Evolutionary conservation across 2,113 vertebrate genomes (phyloP).

Genomic region (Pygoscelis antarcticus): DNA sequence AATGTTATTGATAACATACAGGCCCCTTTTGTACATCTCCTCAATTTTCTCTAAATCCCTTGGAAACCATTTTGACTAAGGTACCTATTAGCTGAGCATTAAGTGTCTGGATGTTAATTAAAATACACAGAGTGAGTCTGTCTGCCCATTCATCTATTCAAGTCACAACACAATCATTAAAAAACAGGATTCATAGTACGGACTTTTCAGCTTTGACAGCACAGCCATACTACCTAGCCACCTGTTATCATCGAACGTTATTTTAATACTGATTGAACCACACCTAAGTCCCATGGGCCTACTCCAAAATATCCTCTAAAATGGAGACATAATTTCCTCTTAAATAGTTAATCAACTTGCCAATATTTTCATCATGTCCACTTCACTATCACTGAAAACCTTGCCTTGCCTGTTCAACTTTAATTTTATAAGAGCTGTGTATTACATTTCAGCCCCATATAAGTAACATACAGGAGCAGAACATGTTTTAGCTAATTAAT

Average conservation of each 20-base stretch:
- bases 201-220: background rate
- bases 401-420: background rate
- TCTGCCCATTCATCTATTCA: background rate
- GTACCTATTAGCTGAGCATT: background rate
- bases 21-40: background rate
- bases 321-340: background rate
- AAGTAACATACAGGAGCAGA: conserved; percentile 10
- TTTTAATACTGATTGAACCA: background rate
- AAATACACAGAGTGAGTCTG: background rate
- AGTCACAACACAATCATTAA: background rate
- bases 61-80: background rate
- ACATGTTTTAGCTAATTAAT: conserved; percentile 45
- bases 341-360: conserved; percentile 3
- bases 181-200: background rate
- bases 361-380: background rate
- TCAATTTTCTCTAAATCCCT: background rate
- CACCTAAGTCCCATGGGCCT: background rate
- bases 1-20: background rate
- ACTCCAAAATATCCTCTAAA: background rate
- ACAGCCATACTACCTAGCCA: background rate
- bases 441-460: conserved; percentile 42
- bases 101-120: background rate
- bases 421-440: conserved; percentile 22
- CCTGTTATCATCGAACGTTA: background rate
- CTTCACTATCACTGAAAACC: background rate